These are phyloP conservation scores for Nemapogon koenigi DNA, from an alignment of 2,888 invertebrate species.

Conservation along the genomic window DNA sequence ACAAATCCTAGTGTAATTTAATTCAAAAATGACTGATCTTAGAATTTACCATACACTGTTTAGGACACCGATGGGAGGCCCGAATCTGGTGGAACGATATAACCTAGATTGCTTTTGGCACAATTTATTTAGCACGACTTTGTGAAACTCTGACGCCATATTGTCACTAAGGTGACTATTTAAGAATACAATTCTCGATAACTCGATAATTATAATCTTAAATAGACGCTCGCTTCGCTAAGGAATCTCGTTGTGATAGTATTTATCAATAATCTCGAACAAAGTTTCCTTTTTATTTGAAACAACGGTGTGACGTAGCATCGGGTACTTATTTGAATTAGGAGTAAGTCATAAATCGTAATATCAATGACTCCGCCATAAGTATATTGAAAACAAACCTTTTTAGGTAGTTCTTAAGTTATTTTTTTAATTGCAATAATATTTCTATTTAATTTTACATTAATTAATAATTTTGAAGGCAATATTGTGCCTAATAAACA, in stretches of 20 bases:
- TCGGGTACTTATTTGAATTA: background rate
- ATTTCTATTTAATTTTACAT: background rate
- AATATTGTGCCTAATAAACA: no score
- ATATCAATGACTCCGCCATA: conserved; percentile 53
- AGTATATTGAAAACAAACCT: conserved; percentile 35
- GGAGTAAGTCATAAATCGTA: conserved; percentile 35
- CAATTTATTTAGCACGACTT: conserved; percentile 52
- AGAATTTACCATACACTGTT: conserved; percentile 37
- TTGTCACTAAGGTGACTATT: background rate
- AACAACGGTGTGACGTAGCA: background rate
- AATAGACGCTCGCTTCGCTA: conserved; percentile 11
- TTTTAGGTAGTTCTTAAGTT: conserved; percentile 20
- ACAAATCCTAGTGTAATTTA: conserved; percentile 32
- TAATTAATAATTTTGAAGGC: conserved; percentile 2
- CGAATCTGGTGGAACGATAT: conserved; percentile 50
- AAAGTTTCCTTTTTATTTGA: conserved; percentile 27
- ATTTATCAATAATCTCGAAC: conserved; percentile 12
- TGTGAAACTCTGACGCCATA: conserved; percentile 56
- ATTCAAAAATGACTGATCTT: conserved; percentile 21
- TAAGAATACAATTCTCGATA: background rate
- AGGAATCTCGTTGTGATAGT: conserved; percentile 31
- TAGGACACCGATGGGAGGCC: conserved; percentile 45
- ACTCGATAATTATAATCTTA: background rate
- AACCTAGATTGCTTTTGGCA: conserved; percentile 39
- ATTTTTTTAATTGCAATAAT: conserved; percentile 1